phyloP scores from a whole-genome alignment of 2,797 vertebrate genomes.

The Potorous gilbertii region DNA sequence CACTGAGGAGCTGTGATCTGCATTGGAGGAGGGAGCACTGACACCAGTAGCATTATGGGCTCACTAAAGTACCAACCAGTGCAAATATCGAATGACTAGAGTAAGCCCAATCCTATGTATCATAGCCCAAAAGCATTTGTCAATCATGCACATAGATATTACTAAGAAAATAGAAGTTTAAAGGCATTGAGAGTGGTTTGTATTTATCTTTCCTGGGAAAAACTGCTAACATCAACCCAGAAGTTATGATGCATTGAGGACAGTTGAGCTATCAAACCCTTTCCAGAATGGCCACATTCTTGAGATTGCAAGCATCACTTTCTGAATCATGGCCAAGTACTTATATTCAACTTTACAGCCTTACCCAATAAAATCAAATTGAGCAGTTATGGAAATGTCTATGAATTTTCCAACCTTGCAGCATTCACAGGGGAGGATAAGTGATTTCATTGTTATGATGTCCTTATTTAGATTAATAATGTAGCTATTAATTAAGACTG shows the following conservation, averaged over 20 bases:
- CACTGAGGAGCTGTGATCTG: neutral
- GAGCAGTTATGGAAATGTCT: constrained; percentile 4
- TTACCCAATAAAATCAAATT: constrained; percentile 53
- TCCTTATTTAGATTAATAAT: constrained; percentile 1
- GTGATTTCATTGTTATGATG: neutral
- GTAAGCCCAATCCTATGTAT: constrained; percentile 4
- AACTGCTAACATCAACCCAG: neutral
- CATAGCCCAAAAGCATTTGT: constrained; percentile 17
- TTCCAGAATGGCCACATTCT: constrained; percentile 7
- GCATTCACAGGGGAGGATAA: neutral
- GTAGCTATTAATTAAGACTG: constrained; percentile 1
- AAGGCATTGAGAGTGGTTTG: neutral
- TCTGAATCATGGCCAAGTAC: constrained; percentile 29
- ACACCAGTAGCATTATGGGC: neutral
- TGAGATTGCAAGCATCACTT: constrained; percentile 52
- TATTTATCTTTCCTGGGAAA: constrained; percentile 4
- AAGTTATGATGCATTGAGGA: constrained; percentile 31
- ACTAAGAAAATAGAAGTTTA: constrained; percentile 18
- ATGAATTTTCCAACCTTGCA: constrained; percentile 1
- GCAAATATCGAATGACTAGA: neutral
- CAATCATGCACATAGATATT: neutral
- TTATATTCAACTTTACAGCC: constrained; percentile 40
- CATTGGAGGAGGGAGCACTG: neutral
- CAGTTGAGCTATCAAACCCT: constrained; percentile 41
- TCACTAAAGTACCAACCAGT: neutral